These are phyloP conservation scores for Polyommatus iphigenia DNA, from an alignment of 2,888 invertebrate genomes.

Conservation along the genomic window DNA sequence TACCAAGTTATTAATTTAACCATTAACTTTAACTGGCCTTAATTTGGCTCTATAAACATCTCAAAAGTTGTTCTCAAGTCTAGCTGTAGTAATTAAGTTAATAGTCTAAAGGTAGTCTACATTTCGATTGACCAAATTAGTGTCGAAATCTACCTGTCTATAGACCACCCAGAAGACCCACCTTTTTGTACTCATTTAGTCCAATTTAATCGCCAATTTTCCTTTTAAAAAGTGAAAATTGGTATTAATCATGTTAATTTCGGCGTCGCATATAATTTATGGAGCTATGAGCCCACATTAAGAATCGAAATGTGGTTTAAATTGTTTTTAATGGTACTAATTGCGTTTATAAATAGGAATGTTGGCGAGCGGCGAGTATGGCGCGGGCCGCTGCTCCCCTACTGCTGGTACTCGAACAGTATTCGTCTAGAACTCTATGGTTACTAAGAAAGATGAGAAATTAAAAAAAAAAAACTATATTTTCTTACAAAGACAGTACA, in stretches of 20 bases:
- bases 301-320: conserved; percentile 39
- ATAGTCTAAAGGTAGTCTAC: not conserved
- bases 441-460: not conserved
- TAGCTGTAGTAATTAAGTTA: not conserved
- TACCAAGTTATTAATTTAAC: too few species aligned
- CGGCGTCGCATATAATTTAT: conserved; percentile 38
- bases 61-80: not conserved
- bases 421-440: not conserved
- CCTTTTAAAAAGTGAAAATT: conserved; percentile 24
- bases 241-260: conserved; percentile 30
- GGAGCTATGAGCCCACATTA: conserved; percentile 40
- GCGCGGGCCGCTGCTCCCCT: conserved; percentile 35
- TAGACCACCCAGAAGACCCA: not conserved
- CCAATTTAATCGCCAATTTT: conserved; percentile 17
- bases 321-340: conserved; percentile 40
- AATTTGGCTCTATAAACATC: not conserved
- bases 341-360: conserved; percentile 43
- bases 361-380: conserved; percentile 35
- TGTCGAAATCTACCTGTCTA: not conserved
- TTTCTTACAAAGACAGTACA: too few species aligned
- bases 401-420: conserved; percentile 33
- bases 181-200: not conserved
- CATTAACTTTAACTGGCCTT: too few species aligned
- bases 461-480: not conserved
- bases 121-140: not conserved